Base-by-base conservation (phyloP, 2,888 invertebrate genomes). In the Philereme transversata region DNA sequence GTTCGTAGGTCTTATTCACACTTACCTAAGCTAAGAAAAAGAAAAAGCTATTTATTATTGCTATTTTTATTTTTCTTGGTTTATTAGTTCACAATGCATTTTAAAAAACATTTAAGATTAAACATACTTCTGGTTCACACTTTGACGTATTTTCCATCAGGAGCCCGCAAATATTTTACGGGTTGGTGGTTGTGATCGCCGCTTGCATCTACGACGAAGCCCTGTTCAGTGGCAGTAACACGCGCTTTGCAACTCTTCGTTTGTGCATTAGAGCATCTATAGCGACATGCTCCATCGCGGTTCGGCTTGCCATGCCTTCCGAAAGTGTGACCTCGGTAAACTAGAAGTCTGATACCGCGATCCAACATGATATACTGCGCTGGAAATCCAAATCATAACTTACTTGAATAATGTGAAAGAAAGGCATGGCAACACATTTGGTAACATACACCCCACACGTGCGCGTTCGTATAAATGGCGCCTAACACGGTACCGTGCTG, bases 131-230 rank as follows among this genome's bases (percentile, higher is more conserved):
- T 5, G 22, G 4, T 40, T 48, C n/a, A n/a, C 10, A 44, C 36
- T 51, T 59, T 62, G 0, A 58, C 4, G 22, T 60, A 66, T 48
- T 0, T 59, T 34, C 66, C 66, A 46, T 50, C 8, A 7, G 4
- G 7, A 7, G 10, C 22, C 10, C 9, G 40, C 0, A 47, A 0
- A 22, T 59, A 66, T 7, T 33, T 47, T 33, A 51, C n/a, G 7
- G 66, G 63, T 4, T 44, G 50, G 22, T 66, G 65, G 34, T 47
- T 58, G 38, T 66, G 65, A 1, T 51, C 1, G 5, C 7, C 6
- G 3, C 11, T 4, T 1, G 9, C 51, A 11, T 7, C 11, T 0
- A 56, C 22, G 6, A 66, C 11, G 4, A 45, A 6, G 46, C 50
- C 36, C 5, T 43, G 36, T 7, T 7, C n/a, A 41, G 49, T 40